A percentile compares a stretch with the other conserved stretches of the same genome.
Conservation (phyloP, 2,113 vertebrate genomes). For the Poecilia latipinna region DNA sequence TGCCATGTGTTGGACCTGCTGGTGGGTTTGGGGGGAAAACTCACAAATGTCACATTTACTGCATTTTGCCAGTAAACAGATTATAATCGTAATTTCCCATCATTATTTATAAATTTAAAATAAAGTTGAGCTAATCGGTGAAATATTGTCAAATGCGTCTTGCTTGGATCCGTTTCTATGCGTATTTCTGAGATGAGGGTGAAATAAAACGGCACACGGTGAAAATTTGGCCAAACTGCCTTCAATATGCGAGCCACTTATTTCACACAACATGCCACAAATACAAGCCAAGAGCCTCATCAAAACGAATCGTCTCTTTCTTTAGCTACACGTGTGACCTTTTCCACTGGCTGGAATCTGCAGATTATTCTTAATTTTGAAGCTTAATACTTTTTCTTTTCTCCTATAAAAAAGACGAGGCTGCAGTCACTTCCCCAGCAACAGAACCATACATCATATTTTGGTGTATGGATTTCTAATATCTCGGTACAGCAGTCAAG, state of each 20-base stretch:
- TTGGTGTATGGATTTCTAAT: slow-evolving; percentile 77
- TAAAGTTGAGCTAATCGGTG: background rate
- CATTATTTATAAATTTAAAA: background rate
- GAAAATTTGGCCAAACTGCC: slow-evolving; percentile 47
- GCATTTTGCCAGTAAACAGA: too few relatives aligned
- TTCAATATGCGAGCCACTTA: slow-evolving; percentile 38
- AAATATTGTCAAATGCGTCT: background rate
- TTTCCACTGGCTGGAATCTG: slow-evolving; percentile 59
- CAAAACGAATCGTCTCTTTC: slow-evolving; percentile 58
- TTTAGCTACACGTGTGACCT: slow-evolving; percentile 66
- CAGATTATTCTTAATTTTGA: slow-evolving; percentile 71
- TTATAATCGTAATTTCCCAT: too few relatives aligned
- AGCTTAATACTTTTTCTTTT: slow-evolving; percentile 19
- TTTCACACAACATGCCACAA: slow-evolving; percentile 24
- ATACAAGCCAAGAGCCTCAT: slow-evolving; percentile 52
- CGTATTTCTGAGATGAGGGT: slow-evolving; percentile 22
- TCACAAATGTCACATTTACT: too few relatives aligned
- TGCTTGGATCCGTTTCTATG: background rate
- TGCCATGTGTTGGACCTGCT: too few relatives aligned
- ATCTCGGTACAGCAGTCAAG: slow-evolving; percentile 69
- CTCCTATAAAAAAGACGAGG: slow-evolving; percentile 45
- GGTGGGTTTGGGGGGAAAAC: too few relatives aligned
- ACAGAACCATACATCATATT: slow-evolving; percentile 67
- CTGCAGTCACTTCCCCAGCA: slow-evolving; percentile 48
- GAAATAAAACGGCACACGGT: slow-evolving; percentile 26